Percentiles rank a stretch among this genome's conserved stretches.
These are phyloP conservation scores for Choloepus hoffmanni DNA, from an alignment of 2,113 vertebrate species.

Conservation along the genomic window DNA sequence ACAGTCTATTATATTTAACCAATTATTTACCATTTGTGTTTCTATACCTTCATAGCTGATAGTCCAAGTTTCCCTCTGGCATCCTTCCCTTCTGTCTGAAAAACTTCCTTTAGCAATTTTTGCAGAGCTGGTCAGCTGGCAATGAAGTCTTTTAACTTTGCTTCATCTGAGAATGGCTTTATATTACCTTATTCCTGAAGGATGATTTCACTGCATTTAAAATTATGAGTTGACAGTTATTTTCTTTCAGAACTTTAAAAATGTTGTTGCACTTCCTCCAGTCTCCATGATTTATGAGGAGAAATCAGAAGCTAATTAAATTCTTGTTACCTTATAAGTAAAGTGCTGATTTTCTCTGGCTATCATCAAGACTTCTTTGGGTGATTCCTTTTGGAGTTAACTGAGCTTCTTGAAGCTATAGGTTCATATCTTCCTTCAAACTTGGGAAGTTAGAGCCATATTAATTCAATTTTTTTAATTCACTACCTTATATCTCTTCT, in stretches of 20 bases:
- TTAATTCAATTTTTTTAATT: background rate
- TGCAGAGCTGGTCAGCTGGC: background rate
- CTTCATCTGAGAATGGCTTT: background rate
- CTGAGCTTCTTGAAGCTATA: background rate
- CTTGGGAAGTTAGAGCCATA: background rate
- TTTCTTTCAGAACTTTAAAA: background rate
- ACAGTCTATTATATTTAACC: background rate
- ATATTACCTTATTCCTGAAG: background rate
- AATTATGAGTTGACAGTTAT: background rate
- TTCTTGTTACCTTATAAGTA: background rate
- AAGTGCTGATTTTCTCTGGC: background rate
- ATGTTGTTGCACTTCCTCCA: background rate
- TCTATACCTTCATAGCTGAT: background rate
- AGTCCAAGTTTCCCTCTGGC: background rate
- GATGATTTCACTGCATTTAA: constrained; percentile 1
- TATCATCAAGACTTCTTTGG: background rate
- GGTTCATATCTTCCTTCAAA: background rate
- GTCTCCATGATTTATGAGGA: background rate
- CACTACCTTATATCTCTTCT: background rate
- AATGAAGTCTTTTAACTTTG: constrained; percentile 10
- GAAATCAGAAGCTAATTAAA: background rate
- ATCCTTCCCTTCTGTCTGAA: background rate
- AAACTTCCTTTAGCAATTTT: background rate
- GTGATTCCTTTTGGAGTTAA: background rate
- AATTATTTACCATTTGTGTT: background rate